These are phyloP conservation scores for Ariopsis seemanni DNA, from an alignment of 2,113 vertebrate genomes.

Conservation along the genomic window DNA sequence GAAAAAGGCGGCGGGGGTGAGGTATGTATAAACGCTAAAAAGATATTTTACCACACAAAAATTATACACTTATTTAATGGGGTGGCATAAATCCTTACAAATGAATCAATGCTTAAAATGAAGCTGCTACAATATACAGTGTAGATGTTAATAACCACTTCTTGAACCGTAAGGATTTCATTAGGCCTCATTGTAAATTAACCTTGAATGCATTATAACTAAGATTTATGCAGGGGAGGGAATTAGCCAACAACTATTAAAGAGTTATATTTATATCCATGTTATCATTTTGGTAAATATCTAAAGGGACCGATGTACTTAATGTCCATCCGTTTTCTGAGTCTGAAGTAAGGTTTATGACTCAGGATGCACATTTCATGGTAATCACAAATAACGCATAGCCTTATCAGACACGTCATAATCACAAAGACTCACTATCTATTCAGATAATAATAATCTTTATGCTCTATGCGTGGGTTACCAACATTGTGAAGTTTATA, in stretches of 20 bases:
- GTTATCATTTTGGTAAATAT: background rate
- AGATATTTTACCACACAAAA: background rate
- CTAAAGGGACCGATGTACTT: background rate
- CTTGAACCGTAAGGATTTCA: background rate
- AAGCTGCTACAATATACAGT: background rate
- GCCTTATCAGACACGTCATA: background rate
- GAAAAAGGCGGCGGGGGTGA: background rate
- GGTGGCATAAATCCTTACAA: background rate
- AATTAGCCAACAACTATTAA: background rate
- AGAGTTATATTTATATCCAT: background rate
- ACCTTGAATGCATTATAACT: background rate
- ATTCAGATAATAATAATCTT: background rate
- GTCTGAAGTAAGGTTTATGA: background rate
- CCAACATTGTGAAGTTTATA: conserved; percentile 19
- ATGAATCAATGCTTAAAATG: background rate
- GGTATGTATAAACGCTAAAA: background rate
- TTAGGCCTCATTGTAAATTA: background rate
- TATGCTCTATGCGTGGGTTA: background rate
- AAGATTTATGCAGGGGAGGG: background rate
- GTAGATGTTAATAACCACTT: background rate
- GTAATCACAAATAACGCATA: background rate
- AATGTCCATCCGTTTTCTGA: background rate
- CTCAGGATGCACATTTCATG: background rate
- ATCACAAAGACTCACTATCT: background rate
- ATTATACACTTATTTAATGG: background rate